Percentiles rank a stretch among this genome's conserved stretches.
Evolutionary conservation across 2,113 vertebrate genomes (phyloP).

Genomic region (Corythoichthys haematopterus): DNA sequence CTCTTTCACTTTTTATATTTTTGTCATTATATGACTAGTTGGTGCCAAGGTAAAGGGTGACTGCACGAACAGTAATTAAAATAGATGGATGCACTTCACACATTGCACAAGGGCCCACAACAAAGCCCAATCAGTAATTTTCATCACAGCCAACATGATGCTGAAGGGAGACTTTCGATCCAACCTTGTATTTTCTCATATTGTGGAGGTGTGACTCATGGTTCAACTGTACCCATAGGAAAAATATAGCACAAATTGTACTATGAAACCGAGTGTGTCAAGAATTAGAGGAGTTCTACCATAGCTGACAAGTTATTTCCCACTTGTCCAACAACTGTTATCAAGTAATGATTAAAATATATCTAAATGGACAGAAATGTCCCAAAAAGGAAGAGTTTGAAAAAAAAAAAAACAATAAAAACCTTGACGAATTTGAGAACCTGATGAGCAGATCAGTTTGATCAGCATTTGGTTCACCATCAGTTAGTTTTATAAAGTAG

Average conservation of each 20-base stretch:
- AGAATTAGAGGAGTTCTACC: slow-evolving; percentile 18
- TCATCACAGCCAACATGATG: slow-evolving; percentile 37
- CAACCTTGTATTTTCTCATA: slow-evolving; percentile 40
- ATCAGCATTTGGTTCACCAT: neutral
- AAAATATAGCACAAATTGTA: slow-evolving; percentile 29
- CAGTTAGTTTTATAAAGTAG: no score
- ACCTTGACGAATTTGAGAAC: neutral
- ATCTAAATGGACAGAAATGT: neutral
- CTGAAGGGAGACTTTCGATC: slow-evolving; percentile 21
- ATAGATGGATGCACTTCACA: slow-evolving; percentile 60
- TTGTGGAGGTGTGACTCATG: slow-evolving; percentile 42
- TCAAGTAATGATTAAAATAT: slow-evolving; percentile 20
- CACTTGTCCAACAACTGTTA: slow-evolving; percentile 18
- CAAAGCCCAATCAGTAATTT: slow-evolving; percentile 47
- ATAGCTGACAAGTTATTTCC: slow-evolving; percentile 43
- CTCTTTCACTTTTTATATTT: slow-evolving; percentile 3
- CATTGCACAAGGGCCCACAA: slow-evolving; percentile 47
- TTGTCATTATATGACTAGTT: slow-evolving; percentile 33
- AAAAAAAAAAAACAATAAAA: neutral
- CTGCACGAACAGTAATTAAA: slow-evolving; percentile 57
- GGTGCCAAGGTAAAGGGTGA: slow-evolving; percentile 31
- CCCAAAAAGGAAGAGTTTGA: neutral
- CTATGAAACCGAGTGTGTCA: slow-evolving; percentile 19
- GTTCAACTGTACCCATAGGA: slow-evolving; percentile 39
- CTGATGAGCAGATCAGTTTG: neutral